Conservation (phyloP, 53 echinoderm and acorn worm species). For the Holothuria scabra region DNA sequence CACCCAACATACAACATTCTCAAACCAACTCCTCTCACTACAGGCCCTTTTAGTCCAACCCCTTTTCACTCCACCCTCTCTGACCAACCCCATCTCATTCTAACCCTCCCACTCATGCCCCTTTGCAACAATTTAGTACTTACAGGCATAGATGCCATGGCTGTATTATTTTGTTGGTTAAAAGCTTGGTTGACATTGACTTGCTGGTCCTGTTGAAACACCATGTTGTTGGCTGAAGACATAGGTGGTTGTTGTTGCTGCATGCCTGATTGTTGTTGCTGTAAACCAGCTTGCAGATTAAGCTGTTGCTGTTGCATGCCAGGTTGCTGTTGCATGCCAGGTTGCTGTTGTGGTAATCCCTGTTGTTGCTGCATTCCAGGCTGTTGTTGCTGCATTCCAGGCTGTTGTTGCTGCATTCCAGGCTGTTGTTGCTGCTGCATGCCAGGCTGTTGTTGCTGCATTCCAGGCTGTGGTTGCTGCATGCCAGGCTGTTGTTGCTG, state of each 20-base stretch:
- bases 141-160: conserved; percentile 24
- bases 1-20: too few species aligned
- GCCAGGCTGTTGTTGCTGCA: background rate
- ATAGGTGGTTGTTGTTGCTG: background rate
- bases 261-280: conserved; percentile 44
- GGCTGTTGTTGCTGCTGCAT: conserved; percentile 27
- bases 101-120: too few species aligned
- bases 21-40: too few species aligned
- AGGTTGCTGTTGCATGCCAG: background rate
- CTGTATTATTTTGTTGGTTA: conserved; percentile 13
- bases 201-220: conserved; percentile 13
- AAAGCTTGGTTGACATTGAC: conserved; percentile 11
- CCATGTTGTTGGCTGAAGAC: background rate
- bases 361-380: conserved; percentile 14
- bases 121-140: background rate
- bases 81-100: too few species aligned
- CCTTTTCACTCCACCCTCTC: too few species aligned
- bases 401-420: conserved; percentile 37
- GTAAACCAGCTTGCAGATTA: conserved; percentile 54
- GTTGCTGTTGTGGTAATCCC: background rate
- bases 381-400: conserved; percentile 28
- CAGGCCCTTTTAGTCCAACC: too few species aligned
- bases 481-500: background rate
- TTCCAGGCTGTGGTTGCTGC: background rate
- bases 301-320: conserved; percentile 36